Percentiles rank a stretch among this genome's conserved stretches.
These are phyloP conservation scores for Ctenodactylus gundi DNA, from an alignment of 2,113 vertebrate species.

Conservation along the genomic window DNA sequence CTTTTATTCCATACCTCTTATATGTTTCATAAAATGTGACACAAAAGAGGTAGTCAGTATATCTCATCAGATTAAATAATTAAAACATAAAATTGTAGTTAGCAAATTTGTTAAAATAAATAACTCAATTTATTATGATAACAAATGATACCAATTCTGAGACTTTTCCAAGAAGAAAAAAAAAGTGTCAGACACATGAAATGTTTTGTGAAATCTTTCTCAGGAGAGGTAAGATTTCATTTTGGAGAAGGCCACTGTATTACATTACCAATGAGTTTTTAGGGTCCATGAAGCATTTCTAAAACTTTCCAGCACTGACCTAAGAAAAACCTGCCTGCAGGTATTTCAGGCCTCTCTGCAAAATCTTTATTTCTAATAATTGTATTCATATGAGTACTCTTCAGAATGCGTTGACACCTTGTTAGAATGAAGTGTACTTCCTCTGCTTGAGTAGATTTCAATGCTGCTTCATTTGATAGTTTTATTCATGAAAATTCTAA, in stretches of 20 bases:
- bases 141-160: background rate
- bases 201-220: background rate
- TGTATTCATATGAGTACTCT: background rate
- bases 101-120: background rate
- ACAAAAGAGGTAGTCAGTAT: background rate
- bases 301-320: background rate
- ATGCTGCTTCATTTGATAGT: conserved; percentile 44
- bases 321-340: background rate
- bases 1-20: background rate
- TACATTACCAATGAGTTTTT: background rate
- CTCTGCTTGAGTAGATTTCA: conserved; percentile 34
- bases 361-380: conserved; percentile 25
- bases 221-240: background rate
- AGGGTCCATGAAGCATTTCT: background rate
- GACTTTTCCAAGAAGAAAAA: background rate
- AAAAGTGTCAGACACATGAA: background rate
- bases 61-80: background rate
- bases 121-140: background rate
- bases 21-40: background rate
- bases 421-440: conserved; percentile 12
- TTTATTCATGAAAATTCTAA: conserved; percentile 44
- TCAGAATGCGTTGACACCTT: background rate
- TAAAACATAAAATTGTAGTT: background rate
- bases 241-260: background rate
- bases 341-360: background rate